Evolutionary conservation across 2,113 vertebrate species (phyloP).

Genomic region (Regulus satrapa): DNA sequence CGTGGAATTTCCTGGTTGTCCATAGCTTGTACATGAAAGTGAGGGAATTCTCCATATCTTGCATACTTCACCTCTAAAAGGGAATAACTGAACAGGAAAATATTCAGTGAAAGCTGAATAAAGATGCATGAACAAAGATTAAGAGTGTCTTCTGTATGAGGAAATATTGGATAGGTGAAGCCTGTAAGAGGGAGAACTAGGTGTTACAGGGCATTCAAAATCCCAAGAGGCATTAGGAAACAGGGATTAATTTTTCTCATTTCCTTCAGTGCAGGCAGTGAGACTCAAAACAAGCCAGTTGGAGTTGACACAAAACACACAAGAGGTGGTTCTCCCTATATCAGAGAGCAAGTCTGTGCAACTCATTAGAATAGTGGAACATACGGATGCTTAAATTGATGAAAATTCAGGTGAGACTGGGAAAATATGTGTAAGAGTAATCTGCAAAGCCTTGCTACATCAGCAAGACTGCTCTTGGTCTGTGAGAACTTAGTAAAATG

Average conservation of each 20-base stretch:
- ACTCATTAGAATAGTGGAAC: neutral
- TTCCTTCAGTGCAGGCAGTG: neutral
- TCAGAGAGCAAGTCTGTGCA: neutral
- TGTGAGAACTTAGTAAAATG: neutral
- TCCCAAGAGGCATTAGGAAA: neutral
- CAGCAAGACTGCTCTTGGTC: neutral
- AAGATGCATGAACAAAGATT: neutral
- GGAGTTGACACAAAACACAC: neutral
- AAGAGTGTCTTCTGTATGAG: neutral
- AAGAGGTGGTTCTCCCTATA: fast-evolving
- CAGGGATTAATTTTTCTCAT: neutral
- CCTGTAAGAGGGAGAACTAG: neutral
- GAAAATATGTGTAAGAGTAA: neutral
- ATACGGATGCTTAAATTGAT: neutral
- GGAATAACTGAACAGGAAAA: neutral
- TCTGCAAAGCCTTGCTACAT: neutral
- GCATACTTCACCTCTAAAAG: neutral
- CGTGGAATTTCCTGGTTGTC: neutral
- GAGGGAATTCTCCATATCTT: neutral
- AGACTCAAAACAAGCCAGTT: neutral
- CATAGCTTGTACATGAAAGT: neutral
- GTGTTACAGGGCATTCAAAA: neutral
- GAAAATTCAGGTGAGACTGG: neutral
- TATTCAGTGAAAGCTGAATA: neutral
- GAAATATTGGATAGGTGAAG: neutral